Percentiles rank a stretch among this genome's conserved stretches.
These are phyloP conservation scores for Arctia plantaginis DNA, from an alignment of 2,888 invertebrate genomes.

Conservation along the genomic window DNA sequence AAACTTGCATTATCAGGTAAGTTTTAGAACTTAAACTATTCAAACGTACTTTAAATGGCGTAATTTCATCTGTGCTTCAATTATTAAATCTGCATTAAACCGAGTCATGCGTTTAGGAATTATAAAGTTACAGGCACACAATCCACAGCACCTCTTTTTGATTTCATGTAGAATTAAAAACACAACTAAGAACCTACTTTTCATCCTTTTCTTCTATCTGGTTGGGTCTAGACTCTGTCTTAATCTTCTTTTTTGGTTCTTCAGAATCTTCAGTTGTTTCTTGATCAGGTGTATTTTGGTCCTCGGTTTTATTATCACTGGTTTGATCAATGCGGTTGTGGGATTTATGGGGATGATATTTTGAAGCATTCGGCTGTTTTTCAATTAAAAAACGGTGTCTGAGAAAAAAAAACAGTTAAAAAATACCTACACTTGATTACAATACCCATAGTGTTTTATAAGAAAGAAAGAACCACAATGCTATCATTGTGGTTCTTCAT, in stretches of 20 bases:
- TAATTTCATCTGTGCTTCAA: too few species aligned
- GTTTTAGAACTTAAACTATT: too few species aligned
- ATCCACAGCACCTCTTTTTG: not conserved
- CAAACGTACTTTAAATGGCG: too few species aligned
- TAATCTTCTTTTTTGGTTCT: not conserved
- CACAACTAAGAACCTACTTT: constrained; percentile 1
- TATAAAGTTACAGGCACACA: not conserved
- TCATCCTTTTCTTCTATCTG: not conserved
- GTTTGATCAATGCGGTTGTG: not conserved
- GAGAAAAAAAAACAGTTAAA: not conserved
- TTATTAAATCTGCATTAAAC: too few species aligned
- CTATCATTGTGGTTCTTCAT: too few species aligned
- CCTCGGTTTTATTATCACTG: not conserved
- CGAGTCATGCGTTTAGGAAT: not conserved
- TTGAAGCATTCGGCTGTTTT: not conserved
- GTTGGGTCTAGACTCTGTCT: not conserved
- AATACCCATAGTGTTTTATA: too few species aligned
- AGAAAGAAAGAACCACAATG: too few species aligned
- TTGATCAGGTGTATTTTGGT: not conserved
- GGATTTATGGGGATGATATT: not conserved
- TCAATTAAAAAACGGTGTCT: constrained; percentile 7
- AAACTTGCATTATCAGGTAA: too few species aligned
- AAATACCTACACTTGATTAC: too few species aligned
- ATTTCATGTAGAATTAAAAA: not conserved
- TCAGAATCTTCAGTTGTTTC: not conserved